phyloP scores from a whole-genome alignment of 2,113 vertebrate species.

The Bos javanicus region DNA sequence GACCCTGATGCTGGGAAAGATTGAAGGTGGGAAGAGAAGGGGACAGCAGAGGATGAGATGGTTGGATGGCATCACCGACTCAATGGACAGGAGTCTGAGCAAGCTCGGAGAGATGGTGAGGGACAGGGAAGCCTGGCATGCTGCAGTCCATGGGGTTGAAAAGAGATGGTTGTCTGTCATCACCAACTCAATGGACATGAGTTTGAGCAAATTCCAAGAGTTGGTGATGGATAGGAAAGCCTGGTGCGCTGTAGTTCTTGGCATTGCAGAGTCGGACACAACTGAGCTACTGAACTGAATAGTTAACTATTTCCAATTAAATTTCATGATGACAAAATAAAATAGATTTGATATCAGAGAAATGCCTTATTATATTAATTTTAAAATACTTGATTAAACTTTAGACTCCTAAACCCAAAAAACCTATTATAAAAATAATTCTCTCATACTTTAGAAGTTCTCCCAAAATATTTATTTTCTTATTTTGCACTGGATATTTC shows the following conservation, averaged over 20 bases:
- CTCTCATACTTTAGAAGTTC: background rate
- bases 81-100: background rate
- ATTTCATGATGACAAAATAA: background rate
- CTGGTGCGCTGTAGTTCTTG: background rate
- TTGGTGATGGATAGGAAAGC: background rate
- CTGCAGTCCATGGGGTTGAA: background rate
- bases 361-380: background rate
- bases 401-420: background rate
- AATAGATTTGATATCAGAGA: background rate
- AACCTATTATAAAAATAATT: background rate
- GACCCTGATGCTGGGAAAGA: background rate
- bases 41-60: background rate
- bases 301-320: background rate
- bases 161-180: background rate
- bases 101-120: background rate
- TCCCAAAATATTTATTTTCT: background rate
- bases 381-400: background rate
- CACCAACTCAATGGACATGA: background rate
- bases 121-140: background rate
- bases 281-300: background rate
- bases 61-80: background rate
- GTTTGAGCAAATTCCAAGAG: background rate
- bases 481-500: background rate
- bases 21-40: background rate
- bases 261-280: fast-evolving